phyloP scores from a whole-genome alignment of 2,113 vertebrate species.

The Pollachius pollachius region DNA sequence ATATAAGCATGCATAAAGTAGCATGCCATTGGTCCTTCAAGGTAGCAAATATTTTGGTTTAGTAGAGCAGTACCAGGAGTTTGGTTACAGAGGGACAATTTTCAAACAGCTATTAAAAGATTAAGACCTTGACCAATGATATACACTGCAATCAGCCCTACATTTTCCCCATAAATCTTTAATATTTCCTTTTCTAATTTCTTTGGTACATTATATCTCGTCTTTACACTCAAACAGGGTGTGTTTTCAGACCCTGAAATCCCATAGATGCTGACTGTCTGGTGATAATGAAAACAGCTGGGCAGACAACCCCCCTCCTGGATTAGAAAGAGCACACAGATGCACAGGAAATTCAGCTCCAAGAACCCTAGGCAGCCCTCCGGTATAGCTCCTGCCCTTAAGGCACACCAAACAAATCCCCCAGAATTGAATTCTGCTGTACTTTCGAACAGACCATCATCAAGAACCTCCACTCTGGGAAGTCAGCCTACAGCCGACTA shows the following conservation, averaged over 20 bases:
- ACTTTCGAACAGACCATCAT: slow-evolving; percentile 47
- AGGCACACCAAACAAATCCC: not conserved
- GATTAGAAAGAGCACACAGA: slow-evolving; percentile 7
- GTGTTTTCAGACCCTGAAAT: slow-evolving; percentile 11
- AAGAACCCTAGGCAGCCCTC: not conserved
- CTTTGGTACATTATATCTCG: slow-evolving; percentile 1
- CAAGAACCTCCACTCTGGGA: slow-evolving; percentile 67
- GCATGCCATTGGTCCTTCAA: too few species aligned
- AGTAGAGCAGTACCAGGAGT: too few species aligned
- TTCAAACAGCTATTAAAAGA: too few species aligned
- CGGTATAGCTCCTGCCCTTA: not conserved
- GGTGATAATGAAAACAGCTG: not conserved
- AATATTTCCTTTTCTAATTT: not conserved
- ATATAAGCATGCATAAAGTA: too few species aligned
- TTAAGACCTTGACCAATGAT: too few species aligned
- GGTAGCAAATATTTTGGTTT: too few species aligned
- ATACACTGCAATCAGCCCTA: too few species aligned
- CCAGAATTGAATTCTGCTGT: slow-evolving; percentile 29
- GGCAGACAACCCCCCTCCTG: not conserved
- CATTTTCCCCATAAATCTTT: too few species aligned
- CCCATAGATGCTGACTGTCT: slow-evolving; percentile 1
- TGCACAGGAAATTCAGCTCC: not conserved
- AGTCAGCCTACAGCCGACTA: slow-evolving; percentile 33
- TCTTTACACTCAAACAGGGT: slow-evolving; percentile 13
- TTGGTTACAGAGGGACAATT: too few species aligned